These are phyloP conservation scores for Gari tellinella DNA, from an alignment of 2,888 invertebrate genomes.

Conservation along the genomic window DNA sequence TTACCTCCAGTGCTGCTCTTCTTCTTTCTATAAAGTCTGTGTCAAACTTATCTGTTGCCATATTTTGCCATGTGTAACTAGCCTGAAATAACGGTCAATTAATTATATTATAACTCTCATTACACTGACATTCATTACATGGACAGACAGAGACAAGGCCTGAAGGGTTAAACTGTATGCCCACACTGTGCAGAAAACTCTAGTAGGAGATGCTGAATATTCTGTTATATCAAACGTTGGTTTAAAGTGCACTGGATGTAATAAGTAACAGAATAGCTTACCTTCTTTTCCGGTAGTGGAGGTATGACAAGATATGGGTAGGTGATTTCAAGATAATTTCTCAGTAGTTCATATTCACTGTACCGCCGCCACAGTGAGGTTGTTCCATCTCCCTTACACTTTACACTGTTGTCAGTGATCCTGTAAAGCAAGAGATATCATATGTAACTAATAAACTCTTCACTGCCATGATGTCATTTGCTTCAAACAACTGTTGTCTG, in stretches of 20 bases:
- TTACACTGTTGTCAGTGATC: slow-evolving; percentile 80
- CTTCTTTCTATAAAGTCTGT: slow-evolving; percentile 94
- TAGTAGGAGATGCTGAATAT: too few species aligned
- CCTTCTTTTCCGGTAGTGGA: slow-evolving; percentile 92
- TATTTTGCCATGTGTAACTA: slow-evolving; percentile 90
- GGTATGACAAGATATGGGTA: slow-evolving; percentile 93
- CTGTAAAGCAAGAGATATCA: slow-evolving; percentile 56
- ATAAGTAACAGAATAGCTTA: too few species aligned
- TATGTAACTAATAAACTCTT: background rate
- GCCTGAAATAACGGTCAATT: slow-evolving; percentile 79
- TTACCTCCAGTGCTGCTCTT: slow-evolving; percentile 90
- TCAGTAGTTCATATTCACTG: slow-evolving; percentile 93
- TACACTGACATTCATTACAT: too few species aligned
- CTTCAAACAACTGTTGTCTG: too few species aligned
- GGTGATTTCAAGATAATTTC: slow-evolving; percentile 90
- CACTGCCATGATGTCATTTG: too few species aligned
- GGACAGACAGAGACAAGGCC: too few species aligned
- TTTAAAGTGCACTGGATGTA: too few species aligned
- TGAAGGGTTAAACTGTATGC: too few species aligned
- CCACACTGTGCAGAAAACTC: too few species aligned
- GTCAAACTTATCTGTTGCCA: slow-evolving; percentile 91
- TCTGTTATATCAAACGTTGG: too few species aligned
- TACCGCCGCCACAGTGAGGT: slow-evolving; percentile 88
- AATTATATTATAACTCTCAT: too few species aligned
- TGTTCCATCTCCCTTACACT: slow-evolving; percentile 80